Evolutionary conservation across 1,140 invertebrate genomes (phyloP).

Genomic region (Thrips palmi): DNA sequence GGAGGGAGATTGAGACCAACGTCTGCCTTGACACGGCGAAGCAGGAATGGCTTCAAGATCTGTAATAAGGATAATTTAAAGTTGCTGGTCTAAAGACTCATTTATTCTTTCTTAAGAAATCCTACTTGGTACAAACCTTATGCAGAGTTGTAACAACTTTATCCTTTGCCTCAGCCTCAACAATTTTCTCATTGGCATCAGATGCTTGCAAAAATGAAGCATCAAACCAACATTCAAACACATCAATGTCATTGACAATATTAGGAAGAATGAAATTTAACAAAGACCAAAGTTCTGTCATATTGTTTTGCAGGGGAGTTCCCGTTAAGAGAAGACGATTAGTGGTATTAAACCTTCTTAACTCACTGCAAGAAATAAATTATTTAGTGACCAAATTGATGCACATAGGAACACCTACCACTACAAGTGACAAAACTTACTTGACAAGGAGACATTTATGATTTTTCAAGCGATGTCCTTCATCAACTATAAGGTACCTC

Average conservation of each 20-base stretch:
- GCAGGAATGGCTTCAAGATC: constrained; percentile 46
- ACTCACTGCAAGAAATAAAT: constrained; percentile 18
- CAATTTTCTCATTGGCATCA: constrained; percentile 25
- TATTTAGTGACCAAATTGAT: constrained; percentile 2
- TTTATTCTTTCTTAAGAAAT: background rate
- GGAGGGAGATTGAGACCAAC: constrained; percentile 40
- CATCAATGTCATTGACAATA: constrained; percentile 43
- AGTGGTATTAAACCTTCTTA: constrained; percentile 23
- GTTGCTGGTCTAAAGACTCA: background rate
- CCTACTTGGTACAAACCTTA: constrained; percentile 25
- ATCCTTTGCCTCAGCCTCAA: constrained; percentile 37
- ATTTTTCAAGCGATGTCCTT: constrained; percentile 57
- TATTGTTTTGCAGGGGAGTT: constrained; percentile 61
- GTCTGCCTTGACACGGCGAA: constrained; percentile 44
- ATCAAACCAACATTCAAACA: constrained; percentile 48
- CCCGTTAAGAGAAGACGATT: constrained; percentile 50
- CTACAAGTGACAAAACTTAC: constrained; percentile 20
- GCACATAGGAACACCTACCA: constrained; percentile 6
- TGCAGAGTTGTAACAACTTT: constrained; percentile 37
- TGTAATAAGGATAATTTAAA: constrained; percentile 13
- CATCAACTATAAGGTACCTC: constrained; percentile 50
- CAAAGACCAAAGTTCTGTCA: constrained; percentile 52
- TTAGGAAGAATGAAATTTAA: constrained; percentile 54
- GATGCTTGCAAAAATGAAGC: constrained; percentile 27
- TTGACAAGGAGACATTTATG: constrained; percentile 29